Conservation (phyloP, 2,113 vertebrate species). For the Poicephalus gulielmi region DNA sequence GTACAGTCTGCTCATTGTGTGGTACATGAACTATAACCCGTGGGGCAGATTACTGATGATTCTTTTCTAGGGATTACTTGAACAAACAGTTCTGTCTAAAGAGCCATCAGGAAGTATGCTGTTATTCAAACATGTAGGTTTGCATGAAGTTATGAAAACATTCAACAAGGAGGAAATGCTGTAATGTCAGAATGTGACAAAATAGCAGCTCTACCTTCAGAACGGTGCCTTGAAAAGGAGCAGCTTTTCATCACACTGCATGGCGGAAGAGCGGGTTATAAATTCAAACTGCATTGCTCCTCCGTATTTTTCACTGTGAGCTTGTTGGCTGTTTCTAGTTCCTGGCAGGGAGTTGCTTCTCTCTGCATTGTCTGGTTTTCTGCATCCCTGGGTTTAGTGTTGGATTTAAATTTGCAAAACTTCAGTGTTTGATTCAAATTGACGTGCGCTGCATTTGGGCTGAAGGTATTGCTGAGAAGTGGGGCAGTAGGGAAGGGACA, state of each 20-base stretch:
- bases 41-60: not conserved
- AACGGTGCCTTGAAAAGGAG: not conserved
- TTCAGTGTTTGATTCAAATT: not conserved
- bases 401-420: not conserved
- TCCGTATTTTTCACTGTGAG: not conserved
- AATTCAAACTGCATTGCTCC: not conserved
- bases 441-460: not conserved
- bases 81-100: not conserved
- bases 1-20: constrained; percentile 35
- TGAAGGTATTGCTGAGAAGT: not conserved
- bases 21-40: accelerated
- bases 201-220: not conserved
- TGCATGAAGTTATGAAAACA: not conserved
- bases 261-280: not conserved
- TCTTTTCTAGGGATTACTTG: not conserved
- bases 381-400: not conserved
- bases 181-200: not conserved
- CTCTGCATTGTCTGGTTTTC: not conserved
- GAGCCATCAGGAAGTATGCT: not conserved
- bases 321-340: not conserved
- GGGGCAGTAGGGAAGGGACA: not conserved
- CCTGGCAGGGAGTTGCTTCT: not conserved
- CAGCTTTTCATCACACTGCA: not conserved
- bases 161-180: not conserved
- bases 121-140: not conserved